Conservation (phyloP, 2,113 vertebrate species). For the Steatornis caripensis region DNA sequence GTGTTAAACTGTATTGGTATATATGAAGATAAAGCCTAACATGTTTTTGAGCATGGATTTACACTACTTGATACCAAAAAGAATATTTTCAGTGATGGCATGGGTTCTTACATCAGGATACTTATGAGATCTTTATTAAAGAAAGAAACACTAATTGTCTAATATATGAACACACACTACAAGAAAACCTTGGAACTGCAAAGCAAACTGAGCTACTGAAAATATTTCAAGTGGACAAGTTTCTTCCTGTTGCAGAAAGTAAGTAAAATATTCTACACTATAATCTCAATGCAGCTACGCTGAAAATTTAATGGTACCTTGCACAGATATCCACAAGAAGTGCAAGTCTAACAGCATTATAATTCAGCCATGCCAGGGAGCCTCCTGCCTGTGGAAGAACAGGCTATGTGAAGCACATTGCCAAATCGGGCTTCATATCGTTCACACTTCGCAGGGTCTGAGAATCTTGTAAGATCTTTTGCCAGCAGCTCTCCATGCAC, state of each 20-base stretch:
- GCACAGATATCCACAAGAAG: neutral
- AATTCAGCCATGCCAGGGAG: neutral
- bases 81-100: neutral
- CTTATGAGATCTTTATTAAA: neutral
- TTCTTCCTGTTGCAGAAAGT: neutral
- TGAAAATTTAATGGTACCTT: neutral
- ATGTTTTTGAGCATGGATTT: neutral
- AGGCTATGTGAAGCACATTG: neutral
- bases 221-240: neutral
- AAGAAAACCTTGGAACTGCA: neutral
- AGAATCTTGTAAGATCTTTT: neutral
- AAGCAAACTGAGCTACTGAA: neutral
- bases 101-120: neutral
- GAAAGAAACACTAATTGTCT: neutral
- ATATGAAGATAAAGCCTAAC: neutral
- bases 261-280: neutral
- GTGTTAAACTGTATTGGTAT: neutral
- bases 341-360: constrained; percentile 16
- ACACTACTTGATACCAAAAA: neutral
- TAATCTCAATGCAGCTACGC: neutral
- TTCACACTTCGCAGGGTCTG: constrained; percentile 10
- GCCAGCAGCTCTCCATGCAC: neutral
- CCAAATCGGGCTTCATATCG: neutral
- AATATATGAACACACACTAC: neutral
- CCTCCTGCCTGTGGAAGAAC: neutral